Percentiles rank a stretch among this genome's conserved stretches.
Conservation (phyloP, 64 coral and sea anemone genomes). For the Actinia tenebrosa region DNA sequence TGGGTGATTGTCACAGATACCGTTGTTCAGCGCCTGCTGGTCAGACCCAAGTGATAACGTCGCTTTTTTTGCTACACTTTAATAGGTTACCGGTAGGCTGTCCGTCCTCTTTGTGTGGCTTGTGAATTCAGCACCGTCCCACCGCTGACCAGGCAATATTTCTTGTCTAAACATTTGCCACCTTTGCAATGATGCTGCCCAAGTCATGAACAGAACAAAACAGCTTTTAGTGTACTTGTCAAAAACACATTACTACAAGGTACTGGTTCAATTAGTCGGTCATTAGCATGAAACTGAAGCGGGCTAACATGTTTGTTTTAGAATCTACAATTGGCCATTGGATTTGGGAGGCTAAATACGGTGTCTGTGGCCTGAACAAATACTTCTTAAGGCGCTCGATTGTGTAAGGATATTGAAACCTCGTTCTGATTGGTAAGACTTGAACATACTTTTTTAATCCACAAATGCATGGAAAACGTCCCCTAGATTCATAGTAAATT, state of each 20-base stretch:
- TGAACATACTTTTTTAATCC: constrained; percentile 3
- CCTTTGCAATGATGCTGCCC: constrained; percentile 75
- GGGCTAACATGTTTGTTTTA: constrained; percentile 81
- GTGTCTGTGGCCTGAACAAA: constrained; percentile 94
- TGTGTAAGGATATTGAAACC: constrained; percentile 68
- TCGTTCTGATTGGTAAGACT: constrained; percentile 1
- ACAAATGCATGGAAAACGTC: background rate
- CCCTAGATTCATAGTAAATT: background rate
- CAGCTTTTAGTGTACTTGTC: constrained; percentile 93
- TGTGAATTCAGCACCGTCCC: background rate
- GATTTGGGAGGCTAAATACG: constrained; percentile 71
- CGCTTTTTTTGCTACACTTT: background rate
- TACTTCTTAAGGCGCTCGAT: constrained; percentile 74
- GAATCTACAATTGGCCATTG: constrained; percentile 76
- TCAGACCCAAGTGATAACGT: background rate
- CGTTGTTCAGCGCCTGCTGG: background rate
- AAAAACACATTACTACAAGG: constrained; percentile 62
- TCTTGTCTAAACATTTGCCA: constrained; percentile 69
- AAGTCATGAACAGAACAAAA: constrained; percentile 76
- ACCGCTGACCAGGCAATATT: constrained; percentile 42
- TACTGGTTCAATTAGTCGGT: constrained; percentile 76
- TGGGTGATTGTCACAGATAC: constrained; percentile 8
- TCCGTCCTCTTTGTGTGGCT: constrained; percentile 1
- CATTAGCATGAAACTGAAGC: constrained; percentile 98
- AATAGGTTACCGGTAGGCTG: background rate